phyloP scores from a whole-genome alignment of 2,797 vertebrate genomes.

The Galagoides demidoff region DNA sequence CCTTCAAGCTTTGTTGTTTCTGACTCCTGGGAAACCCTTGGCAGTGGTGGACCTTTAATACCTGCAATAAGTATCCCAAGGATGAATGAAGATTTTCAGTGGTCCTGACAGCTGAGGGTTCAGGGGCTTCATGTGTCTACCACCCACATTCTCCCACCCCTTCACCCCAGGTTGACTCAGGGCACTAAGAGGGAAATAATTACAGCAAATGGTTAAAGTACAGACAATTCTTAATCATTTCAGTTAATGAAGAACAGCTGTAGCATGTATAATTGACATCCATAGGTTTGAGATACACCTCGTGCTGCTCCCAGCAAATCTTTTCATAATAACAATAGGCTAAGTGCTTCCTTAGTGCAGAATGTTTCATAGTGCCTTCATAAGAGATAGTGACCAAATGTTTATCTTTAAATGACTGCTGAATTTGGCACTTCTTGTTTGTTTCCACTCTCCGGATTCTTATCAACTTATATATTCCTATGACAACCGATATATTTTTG shows the following conservation, averaged over 20 bases:
- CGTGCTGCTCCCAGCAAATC: conserved; percentile 7
- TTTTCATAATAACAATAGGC: background rate
- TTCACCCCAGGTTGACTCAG: conserved; percentile 29
- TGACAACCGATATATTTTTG: background rate
- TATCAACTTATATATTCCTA: background rate
- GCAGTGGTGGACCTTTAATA: background rate
- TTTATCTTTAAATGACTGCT: background rate
- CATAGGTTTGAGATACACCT: conserved; percentile 11
- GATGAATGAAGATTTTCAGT: background rate
- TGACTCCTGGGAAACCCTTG: background rate
- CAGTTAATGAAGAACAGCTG: conserved; percentile 52
- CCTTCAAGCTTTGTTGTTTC: background rate
- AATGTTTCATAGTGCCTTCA: background rate
- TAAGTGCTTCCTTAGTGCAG: background rate
- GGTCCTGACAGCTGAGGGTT: background rate
- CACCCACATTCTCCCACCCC: background rate
- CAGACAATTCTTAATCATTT: conserved; percentile 55
- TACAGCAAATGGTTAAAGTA: conserved; percentile 43
- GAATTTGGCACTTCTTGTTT: background rate
- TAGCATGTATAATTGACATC: conserved; percentile 33
- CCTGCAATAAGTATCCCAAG: background rate
- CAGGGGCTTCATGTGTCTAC: background rate
- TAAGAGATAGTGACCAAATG: background rate
- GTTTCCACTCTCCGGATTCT: background rate
- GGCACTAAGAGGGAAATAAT: conserved; percentile 52